Conservation (phyloP, 2,113 vertebrate genomes). For the Climacteris rufus region DNA sequence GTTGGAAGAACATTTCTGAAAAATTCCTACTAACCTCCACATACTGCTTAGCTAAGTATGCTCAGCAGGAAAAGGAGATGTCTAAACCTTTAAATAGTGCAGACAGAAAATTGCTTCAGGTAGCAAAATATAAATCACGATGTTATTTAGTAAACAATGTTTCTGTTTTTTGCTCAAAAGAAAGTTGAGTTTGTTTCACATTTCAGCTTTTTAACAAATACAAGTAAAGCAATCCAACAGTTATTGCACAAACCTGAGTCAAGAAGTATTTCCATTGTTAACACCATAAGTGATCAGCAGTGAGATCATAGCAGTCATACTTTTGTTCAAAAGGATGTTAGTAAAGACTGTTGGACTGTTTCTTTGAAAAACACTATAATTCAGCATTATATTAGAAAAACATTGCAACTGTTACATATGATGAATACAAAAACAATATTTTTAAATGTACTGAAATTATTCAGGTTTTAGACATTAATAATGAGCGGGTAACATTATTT, state of each 20-base stretch:
- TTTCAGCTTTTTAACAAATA: not conserved
- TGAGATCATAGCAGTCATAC: not conserved
- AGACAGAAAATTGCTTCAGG: not conserved
- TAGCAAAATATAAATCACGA: not conserved
- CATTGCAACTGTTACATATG: not conserved
- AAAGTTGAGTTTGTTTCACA: not conserved
- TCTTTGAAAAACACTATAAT: not conserved
- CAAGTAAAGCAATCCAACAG: not conserved
- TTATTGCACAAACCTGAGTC: not conserved
- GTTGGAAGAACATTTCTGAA: not conserved
- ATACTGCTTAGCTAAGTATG: not conserved
- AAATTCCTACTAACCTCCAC: not conserved
- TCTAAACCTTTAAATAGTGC: not conserved
- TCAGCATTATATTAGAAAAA: not conserved
- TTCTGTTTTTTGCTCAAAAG: not conserved
- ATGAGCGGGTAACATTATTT: not conserved
- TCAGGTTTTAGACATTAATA: not conserved
- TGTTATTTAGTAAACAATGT: not conserved
- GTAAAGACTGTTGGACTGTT: not conserved
- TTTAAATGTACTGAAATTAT: not conserved
- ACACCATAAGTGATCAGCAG: not conserved
- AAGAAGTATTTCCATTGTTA: not conserved
- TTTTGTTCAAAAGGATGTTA: not conserved
- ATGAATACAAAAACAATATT: not conserved
- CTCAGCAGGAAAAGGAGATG: not conserved